Base-by-base conservation (phyloP, 2,113 vertebrate genomes). In the Larimichthys polyactis region DNA sequence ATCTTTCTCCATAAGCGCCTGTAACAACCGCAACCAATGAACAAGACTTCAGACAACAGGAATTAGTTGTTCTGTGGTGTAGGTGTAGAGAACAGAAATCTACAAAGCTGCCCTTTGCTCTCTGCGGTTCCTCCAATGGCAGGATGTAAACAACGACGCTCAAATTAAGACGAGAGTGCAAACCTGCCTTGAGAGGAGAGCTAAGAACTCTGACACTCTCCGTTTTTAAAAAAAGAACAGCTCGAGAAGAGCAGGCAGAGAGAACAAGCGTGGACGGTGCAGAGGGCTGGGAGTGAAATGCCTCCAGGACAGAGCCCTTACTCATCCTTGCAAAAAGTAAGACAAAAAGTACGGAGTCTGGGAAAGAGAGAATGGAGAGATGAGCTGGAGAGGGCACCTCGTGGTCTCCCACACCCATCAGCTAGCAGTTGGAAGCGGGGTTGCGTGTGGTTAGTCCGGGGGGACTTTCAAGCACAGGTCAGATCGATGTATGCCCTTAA, bases 271-370 rank as follows among this genome's bases (percentile, higher is more conserved):
- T 64, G 71, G 81, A 81, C 84, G 79, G 78, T 62, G 88, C 19
- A 46, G 70, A 87, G 81, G 81, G 79, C 77, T 62, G 36, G 48
- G 69, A 88, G 86, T 78, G 79, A 87, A 81, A 88, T 88, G 93
- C 91, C 92, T 94, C 65, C 79, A 91, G 93, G 92, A 93, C 71
- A 85, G 80, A 91, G 80, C 75, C 82, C 89, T 91, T 86, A 89
- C 89, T 92, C 90, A 92, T 90, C 74, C 60, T 66, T 14, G 72
- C 81, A 81, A 86, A 86, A 80, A 75, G 73, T 58, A 77, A 88
- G 80, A 91, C 79, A 78, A 87, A 75, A 78, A 78, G 77, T 16
- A 65, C 58, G 20, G 68, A 86, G 65, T 11, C 65, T 77, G 75
- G 76, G 79, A 75, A 81, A 59, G 10, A 62, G 78, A 81, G 75